A percentile compares a stretch with the other conserved stretches of the same genome.
Conservation (phyloP, 2,797 vertebrate species). For the Erpetoichthys calabaricus region DNA sequence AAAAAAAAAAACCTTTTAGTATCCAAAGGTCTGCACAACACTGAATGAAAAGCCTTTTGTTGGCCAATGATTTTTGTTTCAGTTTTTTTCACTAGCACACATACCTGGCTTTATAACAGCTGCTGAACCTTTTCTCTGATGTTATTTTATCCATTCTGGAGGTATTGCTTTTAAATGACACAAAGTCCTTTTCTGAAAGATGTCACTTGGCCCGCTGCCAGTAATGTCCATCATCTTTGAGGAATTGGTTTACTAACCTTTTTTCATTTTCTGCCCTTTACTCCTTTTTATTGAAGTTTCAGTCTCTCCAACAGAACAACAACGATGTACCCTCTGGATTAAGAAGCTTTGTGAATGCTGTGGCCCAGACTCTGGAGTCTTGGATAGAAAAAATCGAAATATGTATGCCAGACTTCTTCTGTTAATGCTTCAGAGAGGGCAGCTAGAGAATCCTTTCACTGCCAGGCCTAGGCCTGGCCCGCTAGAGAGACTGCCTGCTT, state of each 20-base stretch:
- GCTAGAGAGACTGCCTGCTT: slow-evolving; percentile 67
- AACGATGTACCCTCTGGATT: slow-evolving; percentile 78
- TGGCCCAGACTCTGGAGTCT: slow-evolving; percentile 47
- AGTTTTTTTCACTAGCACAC: no score
- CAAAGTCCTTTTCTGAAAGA: no score
- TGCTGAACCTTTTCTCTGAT: background rate
- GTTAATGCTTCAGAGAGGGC: slow-evolving; percentile 73
- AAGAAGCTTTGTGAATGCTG: slow-evolving; percentile 79
- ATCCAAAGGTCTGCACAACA: no score
- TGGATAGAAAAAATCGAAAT: slow-evolving; percentile 71
- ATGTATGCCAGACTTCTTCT: slow-evolving; percentile 67
- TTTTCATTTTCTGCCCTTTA: background rate
- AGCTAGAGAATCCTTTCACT: slow-evolving; percentile 71
- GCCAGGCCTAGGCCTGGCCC: slow-evolving; percentile 64
- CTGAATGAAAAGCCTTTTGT: no score
- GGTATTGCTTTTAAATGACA: no score
- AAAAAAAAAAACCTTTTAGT: no score
- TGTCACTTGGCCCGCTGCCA: no score
- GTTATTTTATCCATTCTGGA: background rate
- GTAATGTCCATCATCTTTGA: background rate
- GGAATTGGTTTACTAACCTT: background rate
- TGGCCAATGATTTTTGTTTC: no score
- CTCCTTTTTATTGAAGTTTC: background rate
- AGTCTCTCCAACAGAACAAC: slow-evolving; percentile 51
- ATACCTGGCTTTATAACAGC: background rate